Evolutionary conservation across 1,140 invertebrate genomes (phyloP).

Genomic region (Panulirus ornatus): DNA sequence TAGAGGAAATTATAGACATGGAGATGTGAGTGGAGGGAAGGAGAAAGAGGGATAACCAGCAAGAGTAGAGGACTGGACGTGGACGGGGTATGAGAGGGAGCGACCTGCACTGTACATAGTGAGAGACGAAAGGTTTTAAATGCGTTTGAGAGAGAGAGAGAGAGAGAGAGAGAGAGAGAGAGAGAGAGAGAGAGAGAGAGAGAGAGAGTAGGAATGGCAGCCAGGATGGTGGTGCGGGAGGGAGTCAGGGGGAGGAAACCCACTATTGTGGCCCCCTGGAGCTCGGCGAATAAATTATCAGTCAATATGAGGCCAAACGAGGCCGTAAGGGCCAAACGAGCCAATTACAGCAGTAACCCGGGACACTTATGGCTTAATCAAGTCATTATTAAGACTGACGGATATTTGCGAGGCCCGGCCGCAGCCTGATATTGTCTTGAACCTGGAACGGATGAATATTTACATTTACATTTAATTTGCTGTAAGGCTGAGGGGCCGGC

Average conservation of each 20-base stretch:
- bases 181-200: not conserved
- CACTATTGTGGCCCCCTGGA: not conserved
- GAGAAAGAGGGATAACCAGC: too few relatives aligned
- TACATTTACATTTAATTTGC: slow-evolving; percentile 36
- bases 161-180: too few relatives aligned
- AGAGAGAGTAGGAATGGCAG: not conserved
- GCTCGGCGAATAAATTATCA: slow-evolving; percentile 56
- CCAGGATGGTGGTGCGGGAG: not conserved
- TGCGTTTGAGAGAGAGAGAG: too few relatives aligned
- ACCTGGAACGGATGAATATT: not conserved
- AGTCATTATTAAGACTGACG: slow-evolving; percentile 62
- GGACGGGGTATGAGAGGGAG: too few relatives aligned
- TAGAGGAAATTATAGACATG: too few relatives aligned
- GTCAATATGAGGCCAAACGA: slow-evolving; percentile 55
- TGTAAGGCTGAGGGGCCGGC: too few relatives aligned
- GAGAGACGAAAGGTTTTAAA: too few relatives aligned
- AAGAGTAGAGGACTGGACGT: too few relatives aligned
- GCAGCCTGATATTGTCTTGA: slow-evolving; percentile 31
- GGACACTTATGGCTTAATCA: slow-evolving; percentile 63
- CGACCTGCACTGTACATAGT: too few relatives aligned
- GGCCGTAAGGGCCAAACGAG: slow-evolving; percentile 37
- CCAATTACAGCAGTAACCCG: slow-evolving; percentile 51
- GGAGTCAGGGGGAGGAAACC: not conserved
- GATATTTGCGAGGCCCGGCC: not conserved
- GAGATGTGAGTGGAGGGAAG: too few relatives aligned